Conservation (phyloP, 2,113 vertebrate genomes). For the Bufo bufo region DNA sequence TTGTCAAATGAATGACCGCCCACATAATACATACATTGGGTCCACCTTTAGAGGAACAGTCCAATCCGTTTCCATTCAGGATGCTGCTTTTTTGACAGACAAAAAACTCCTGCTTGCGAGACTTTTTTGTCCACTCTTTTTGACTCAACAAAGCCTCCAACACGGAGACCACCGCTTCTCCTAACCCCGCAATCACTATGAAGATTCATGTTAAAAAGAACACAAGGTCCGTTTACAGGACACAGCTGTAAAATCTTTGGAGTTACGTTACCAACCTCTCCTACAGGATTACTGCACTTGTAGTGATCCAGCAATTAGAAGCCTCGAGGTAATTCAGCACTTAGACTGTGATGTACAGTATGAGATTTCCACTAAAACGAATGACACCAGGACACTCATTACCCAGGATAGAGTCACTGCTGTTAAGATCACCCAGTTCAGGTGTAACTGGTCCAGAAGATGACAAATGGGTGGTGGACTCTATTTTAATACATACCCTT, state of each 20-base stretch:
- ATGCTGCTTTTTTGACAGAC: too few relatives aligned
- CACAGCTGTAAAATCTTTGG: too few relatives aligned
- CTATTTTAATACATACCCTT: neutral
- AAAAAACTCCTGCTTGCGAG: too few relatives aligned
- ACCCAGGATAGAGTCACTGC: neutral
- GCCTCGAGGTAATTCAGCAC: neutral
- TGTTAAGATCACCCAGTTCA: neutral
- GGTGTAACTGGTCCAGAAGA: neutral
- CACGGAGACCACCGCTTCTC: too few relatives aligned
- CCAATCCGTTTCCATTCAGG: too few relatives aligned
- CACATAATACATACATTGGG: neutral
- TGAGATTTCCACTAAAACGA: neutral
- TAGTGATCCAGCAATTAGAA: neutral
- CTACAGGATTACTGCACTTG: neutral
- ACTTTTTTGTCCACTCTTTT: too few relatives aligned
- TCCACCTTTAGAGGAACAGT: too few relatives aligned
- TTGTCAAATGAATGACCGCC: too few relatives aligned
- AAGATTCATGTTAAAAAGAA: too few relatives aligned
- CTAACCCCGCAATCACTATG: too few relatives aligned
- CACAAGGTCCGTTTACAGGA: too few relatives aligned
- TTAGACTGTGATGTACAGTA: neutral
- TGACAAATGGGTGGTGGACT: neutral
- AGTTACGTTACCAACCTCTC: neutral
- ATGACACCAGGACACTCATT: neutral
- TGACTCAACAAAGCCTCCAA: too few relatives aligned